Conservation (phyloP, 2,888 invertebrate genomes). For the Salticus scenicus region DNA sequence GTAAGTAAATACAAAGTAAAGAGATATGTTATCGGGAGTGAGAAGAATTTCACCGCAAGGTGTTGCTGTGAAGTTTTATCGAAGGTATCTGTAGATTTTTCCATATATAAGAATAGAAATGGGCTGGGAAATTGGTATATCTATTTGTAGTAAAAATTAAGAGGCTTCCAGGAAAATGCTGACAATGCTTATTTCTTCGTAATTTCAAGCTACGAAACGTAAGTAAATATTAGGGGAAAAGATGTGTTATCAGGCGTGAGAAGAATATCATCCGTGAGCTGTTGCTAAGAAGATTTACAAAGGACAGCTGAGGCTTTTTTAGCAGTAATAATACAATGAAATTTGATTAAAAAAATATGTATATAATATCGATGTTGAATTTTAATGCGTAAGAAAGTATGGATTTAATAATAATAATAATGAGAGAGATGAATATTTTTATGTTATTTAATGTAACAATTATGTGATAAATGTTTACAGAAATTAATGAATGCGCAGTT, state of each 20-base stretch:
- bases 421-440: too few species aligned
- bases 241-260: constrained; percentile 10
- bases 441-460: too few species aligned
- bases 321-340: too few species aligned
- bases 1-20: constrained; percentile 25
- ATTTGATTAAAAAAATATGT: too few species aligned
- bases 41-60: constrained; percentile 9
- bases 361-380: too few species aligned
- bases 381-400: too few species aligned
- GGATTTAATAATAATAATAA: too few species aligned
- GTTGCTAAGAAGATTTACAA: neutral
- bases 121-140: neutral
- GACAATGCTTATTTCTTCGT: too few species aligned
- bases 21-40: constrained; percentile 17
- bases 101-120: neutral
- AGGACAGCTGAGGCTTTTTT: neutral
- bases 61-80: neutral
- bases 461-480: too few species aligned
- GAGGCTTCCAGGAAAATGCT: too few species aligned
- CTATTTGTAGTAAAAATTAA: constrained; percentile 1
- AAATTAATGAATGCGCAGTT: too few species aligned
- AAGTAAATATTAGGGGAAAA: constrained; percentile 18
- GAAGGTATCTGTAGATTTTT: neutral
- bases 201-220: neutral
- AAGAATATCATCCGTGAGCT: constrained; percentile 3